Percentiles rank a stretch among this genome's conserved stretches.
Evolutionary conservation across 2,888 invertebrate species (phyloP).

Genomic region (Boloria euphrosyne): DNA sequence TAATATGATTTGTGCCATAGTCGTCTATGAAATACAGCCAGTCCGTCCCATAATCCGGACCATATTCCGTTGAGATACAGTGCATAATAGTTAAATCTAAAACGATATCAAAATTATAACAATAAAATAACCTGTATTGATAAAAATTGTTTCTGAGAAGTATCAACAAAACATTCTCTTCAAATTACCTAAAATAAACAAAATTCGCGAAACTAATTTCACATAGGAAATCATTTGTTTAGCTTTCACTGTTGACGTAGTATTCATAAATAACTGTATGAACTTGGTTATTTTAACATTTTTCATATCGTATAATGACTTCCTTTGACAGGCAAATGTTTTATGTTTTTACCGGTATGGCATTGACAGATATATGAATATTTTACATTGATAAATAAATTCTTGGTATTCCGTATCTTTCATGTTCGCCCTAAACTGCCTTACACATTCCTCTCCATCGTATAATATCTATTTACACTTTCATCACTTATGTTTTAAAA

Average conservation of each 20-base stretch:
- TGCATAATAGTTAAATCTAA: constrained; percentile 9
- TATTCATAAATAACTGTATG: neutral
- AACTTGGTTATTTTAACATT: constrained; percentile 2
- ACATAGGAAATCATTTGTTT: constrained; percentile 5
- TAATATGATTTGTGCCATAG: constrained; percentile 58
- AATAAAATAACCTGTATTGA: neutral
- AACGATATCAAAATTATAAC: constrained; percentile 1
- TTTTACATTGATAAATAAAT: neutral
- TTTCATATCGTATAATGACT: constrained; percentile 38
- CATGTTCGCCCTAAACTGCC: too few relatives aligned
- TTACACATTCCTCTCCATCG: too few relatives aligned
- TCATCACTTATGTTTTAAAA: too few relatives aligned
- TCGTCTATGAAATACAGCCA: constrained; percentile 76
- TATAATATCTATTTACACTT: too few relatives aligned
- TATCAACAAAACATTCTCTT: too few relatives aligned
- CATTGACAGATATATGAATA: neutral
- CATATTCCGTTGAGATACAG: constrained; percentile 44
- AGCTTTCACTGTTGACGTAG: neutral
- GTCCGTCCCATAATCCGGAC: constrained; percentile 64
- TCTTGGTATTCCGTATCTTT: too few relatives aligned
- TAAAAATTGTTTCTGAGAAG: neutral
- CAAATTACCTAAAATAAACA: constrained; percentile 10
- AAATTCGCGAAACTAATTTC: neutral
- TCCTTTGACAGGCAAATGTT: constrained; percentile 31
- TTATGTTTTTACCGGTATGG: constrained; percentile 6